Percentiles rank a stretch among this genome's conserved stretches.
Conservation (phyloP, 2,888 invertebrate genomes). For the Drosophila pseudotalamancana region DNA sequence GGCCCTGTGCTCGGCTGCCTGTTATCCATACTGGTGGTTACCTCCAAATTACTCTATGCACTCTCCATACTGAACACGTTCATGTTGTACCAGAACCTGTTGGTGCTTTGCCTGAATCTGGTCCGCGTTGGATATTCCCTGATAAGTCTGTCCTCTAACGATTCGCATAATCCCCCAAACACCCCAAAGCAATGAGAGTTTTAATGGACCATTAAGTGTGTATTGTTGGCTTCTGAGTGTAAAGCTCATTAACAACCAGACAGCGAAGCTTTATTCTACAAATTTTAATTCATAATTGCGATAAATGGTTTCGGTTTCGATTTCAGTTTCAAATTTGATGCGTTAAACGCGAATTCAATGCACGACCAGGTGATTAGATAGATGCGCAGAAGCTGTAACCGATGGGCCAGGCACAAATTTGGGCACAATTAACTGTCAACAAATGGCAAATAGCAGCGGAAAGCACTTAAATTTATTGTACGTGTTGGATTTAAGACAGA, state of each 20-base stretch:
- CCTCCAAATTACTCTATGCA: conserved; percentile 13
- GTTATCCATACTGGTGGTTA: conserved; percentile 9
- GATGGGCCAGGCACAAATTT: conserved; percentile 48
- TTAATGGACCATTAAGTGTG: background rate
- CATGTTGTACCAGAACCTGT: conserved; percentile 5
- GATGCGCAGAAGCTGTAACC: conserved; percentile 65
- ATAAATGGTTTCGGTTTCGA: conserved; percentile 20
- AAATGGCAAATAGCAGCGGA: conserved; percentile 42
- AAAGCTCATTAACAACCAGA: conserved; percentile 13
- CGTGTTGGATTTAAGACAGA: conserved; percentile 45
- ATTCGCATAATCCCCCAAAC: background rate
- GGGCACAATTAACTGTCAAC: conserved; percentile 64
- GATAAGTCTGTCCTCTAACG: too few species aligned
- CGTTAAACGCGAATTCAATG: conserved; percentile 27
- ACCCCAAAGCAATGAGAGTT: background rate
- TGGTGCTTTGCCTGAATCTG: conserved; percentile 14
- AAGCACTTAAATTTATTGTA: conserved; percentile 60
- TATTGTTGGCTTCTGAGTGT: background rate
- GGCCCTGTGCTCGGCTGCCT: background rate
- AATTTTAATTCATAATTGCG: conserved; percentile 29
- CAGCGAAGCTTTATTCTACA: conserved; percentile 8
- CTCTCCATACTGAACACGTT: conserved; percentile 1
- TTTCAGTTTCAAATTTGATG: conserved; percentile 5
- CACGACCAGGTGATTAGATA: conserved; percentile 62
- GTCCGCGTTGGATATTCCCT: background rate